phyloP scores from a whole-genome alignment of 2,797 vertebrate species.

The Aphelocoma californica region DNA sequence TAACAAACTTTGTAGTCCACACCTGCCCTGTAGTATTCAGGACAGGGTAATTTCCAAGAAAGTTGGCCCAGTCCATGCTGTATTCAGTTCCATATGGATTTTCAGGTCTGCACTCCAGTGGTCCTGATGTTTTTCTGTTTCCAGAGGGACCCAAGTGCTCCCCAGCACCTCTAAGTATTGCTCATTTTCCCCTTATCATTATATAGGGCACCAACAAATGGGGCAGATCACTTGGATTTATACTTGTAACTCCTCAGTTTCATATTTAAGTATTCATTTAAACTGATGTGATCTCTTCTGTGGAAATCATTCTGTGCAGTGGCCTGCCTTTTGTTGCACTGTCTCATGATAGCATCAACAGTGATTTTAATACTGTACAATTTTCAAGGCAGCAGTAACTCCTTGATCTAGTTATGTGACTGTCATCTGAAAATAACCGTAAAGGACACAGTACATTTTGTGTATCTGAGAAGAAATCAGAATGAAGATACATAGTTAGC shows the following conservation, averaged over 20 bases:
- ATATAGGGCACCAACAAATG: background rate
- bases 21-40: background rate
- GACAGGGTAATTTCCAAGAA: background rate
- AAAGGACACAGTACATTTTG: background rate
- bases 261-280: background rate
- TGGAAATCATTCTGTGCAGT: background rate
- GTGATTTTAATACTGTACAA: background rate
- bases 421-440: background rate
- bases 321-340: background rate
- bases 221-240: background rate
- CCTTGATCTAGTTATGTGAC: background rate
- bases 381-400: background rate
- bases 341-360: background rate
- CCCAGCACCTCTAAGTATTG: background rate
- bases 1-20: background rate
- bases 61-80: background rate
- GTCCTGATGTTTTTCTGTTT: background rate
- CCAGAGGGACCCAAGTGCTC: rapidly evolving
- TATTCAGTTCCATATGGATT: background rate
- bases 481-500: background rate
- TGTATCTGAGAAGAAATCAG: background rate
- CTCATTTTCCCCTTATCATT: background rate
- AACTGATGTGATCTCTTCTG: background rate
- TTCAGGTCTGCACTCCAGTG: background rate
- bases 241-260: background rate